Evolutionary conservation across 1,140 invertebrate genomes (phyloP), one percentile per base, ranked within the genome.

Genomic region (Halesus radiatus): DNA sequence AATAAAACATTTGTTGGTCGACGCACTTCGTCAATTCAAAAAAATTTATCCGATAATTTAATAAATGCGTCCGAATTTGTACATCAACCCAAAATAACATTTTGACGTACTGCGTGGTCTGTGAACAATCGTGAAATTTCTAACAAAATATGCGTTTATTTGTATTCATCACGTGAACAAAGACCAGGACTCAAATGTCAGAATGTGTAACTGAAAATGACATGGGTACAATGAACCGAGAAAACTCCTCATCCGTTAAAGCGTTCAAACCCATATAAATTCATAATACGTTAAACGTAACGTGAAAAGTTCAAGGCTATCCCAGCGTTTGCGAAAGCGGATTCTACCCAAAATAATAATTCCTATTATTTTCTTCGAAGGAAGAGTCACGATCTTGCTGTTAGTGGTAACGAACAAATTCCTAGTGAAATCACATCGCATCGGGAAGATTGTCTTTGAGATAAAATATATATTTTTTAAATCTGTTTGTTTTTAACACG

Each of bases 391-490:
- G 56, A 20, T 45, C 13, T 45, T 23, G 18, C 56, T 60, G 6
- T 10, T 20, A n/a, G 15, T 22, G 23, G 15, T 23, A 20, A 60
- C 56, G 5, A 60, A 6, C 5, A 7, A 60, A 60, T 60, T 60
- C 56, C 54, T 56, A 56, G 54, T 56, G 54, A 20, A 56, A 56
- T 60, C 56, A 22, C 37, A 45, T 60, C 3, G 56, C 37, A 45
- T 45, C 56, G 56, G 56, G 20, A 60, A 60, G 56, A 60, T 60
- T 23, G 56, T 23, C 56, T 60, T 60, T 60, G 20, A 60, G 56
- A 60, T 60, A 60, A n/a, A 2, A 23, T n/a, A 58, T 20, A 3
- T 8, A 0, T 60, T 8, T 13, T 3, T 22, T 5, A n/a, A 4
- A 58, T 58, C 56, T 60, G 10, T 0, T 1, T 20, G 54, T 23